phyloP scores from a whole-genome alignment of 2,888 invertebrate genomes.

The Hypena proboscidalis region DNA sequence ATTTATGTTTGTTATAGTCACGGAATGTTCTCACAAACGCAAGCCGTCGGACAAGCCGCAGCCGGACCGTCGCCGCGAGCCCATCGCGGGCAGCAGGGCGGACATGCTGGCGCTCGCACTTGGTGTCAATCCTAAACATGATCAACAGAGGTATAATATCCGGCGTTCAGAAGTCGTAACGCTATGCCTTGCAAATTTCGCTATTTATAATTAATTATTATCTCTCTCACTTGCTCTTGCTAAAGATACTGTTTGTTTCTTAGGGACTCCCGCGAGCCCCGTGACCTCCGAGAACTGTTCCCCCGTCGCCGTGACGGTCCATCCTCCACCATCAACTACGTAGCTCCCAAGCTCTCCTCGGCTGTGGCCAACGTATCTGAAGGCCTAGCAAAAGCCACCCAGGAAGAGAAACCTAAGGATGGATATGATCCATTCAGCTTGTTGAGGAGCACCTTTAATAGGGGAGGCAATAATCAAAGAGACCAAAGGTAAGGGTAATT shows the following conservation, averaged over 20 bases:
- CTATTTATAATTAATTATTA: too few species aligned
- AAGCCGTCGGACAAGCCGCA: constrained; percentile 25
- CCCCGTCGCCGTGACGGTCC: constrained; percentile 56
- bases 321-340: constrained; percentile 50
- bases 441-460: constrained; percentile 71
- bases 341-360: constrained; percentile 53
- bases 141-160: constrained; percentile 59
- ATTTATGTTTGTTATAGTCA: background rate
- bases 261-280: constrained; percentile 32
- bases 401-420: constrained; percentile 33
- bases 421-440: constrained; percentile 73
- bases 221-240: too few species aligned
- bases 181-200: too few species aligned
- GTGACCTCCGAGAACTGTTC: constrained; percentile 8
- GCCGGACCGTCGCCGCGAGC: constrained; percentile 26
- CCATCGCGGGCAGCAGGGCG: constrained; percentile 48
- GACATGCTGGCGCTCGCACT: constrained; percentile 85
- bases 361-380: constrained; percentile 48
- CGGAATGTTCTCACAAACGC: constrained; percentile 28
- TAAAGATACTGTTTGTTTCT: background rate
- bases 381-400: constrained; percentile 26
- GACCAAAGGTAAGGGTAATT: constrained; percentile 30
- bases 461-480: constrained; percentile 45
- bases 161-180: too few species aligned
- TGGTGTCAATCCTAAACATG: constrained; percentile 79